Base-by-base conservation (phyloP, 2,113 vertebrate species). In the Orientallactaga bullata region DNA sequence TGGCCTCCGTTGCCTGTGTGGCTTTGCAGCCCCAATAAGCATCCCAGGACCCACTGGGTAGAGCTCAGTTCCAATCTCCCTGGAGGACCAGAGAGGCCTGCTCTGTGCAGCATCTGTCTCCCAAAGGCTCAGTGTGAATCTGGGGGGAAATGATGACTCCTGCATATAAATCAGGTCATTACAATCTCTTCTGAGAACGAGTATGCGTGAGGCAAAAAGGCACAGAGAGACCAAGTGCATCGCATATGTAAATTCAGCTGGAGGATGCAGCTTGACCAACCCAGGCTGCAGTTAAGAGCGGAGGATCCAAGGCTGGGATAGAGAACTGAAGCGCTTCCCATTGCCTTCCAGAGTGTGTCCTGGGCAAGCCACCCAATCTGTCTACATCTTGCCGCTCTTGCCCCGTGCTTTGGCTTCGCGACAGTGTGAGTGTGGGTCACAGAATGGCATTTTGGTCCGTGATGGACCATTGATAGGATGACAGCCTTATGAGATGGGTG, bases 121-220 rank as follows among this genome's bases (percentile, higher is more conserved):
- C 55, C 2, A 6, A 12, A 37, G 30, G 55, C 61, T 74, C 68
- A 32, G 51, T 71, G 23, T 23, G 65, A 68, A 63, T 77, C 28
- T 23, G 20, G 39, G 74, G 74, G 47, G 63, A 16, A 81, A 7
- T 15, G 8, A 6, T 61, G n/a, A 35, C 47, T 73, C 86, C 82
- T 82, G 58, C 58, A 23, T 93, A 85, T 87, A 77, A 95, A 58
- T 93, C 71, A 68, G 23, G 79, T n/a, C n/a, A 58, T 80, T 79
- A 28, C 51, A 17, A 7, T 74, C 65, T 65, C 35, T 39, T 28
- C 66, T 69, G 58, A 65, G 77, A 88, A 83, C 39, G 89, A 78
- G 68, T 24, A 82, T 47, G 24, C 55, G 20, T 30, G 26, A 65
- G 15, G 47, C 71, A 92, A 42, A 85, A 88, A 88, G 13, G 21